Evolutionary conservation across 1,140 invertebrate species (phyloP).

Genomic region (Achatina immaculata): DNA sequence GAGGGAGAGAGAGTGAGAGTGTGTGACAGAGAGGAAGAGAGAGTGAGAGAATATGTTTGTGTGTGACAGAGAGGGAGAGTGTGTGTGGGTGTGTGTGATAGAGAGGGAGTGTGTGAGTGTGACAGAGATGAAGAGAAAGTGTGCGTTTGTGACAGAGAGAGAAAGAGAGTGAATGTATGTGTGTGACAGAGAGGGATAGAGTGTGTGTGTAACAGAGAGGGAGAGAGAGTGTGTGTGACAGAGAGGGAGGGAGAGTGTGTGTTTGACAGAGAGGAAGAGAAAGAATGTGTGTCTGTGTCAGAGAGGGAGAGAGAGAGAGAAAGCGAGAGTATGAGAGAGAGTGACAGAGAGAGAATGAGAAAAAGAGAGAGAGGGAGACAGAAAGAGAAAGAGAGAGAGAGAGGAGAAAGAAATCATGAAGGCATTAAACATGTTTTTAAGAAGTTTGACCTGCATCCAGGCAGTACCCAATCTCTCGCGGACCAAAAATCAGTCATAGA

Average conservation of each 20-base stretch:
- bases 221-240: not conserved
- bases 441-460: too few relatives aligned
- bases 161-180: slow-evolving; percentile 4
- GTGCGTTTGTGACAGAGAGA: not conserved
- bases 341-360: slow-evolving; percentile 4
- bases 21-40: not conserved
- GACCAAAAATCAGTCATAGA: too few relatives aligned
- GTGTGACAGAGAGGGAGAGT: not conserved
- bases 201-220: not conserved
- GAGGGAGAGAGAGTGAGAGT: not conserved
- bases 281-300: slow-evolving; percentile 28
- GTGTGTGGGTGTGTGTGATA: not conserved
- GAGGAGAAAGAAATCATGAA: not conserved
- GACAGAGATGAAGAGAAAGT: not conserved
- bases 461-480: too few relatives aligned
- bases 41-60: slow-evolving; percentile 5
- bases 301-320: slow-evolving; percentile 38
- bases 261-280: slow-evolving; percentile 18
- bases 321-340: slow-evolving; percentile 24
- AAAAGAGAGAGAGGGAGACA: slow-evolving; percentile 12
- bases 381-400: slow-evolving; percentile 13
- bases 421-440: too few relatives aligned
- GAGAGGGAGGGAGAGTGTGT: slow-evolving; percentile 26
- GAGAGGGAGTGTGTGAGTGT: not conserved
- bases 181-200: slow-evolving; percentile 15